Percentiles rank a stretch among this genome's conserved stretches.
Evolutionary conservation across 2,888 invertebrate species (phyloP).

Genomic region (Melipona bicolor): DNA sequence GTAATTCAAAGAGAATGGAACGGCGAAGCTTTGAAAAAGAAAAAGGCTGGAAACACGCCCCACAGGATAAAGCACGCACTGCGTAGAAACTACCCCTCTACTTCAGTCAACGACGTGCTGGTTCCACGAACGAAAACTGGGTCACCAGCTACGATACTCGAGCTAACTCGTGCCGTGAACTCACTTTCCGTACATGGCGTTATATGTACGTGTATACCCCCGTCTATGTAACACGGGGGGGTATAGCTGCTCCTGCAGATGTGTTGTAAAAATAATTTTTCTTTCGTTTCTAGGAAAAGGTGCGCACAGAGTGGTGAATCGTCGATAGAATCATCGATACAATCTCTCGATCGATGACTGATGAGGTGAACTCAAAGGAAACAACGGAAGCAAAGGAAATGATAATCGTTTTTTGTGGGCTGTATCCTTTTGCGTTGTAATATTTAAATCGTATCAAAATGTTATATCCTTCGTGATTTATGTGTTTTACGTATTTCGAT

Average conservation of each 20-base stretch:
- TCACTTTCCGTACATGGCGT: slow-evolving; percentile 46
- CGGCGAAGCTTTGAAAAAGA: slow-evolving; percentile 33
- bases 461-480: background rate
- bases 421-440: background rate
- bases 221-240: background rate
- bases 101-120: slow-evolving; percentile 69
- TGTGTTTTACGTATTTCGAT: background rate
- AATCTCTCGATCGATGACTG: background rate
- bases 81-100: slow-evolving; percentile 75
- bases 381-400: background rate
- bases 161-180: slow-evolving; percentile 60
- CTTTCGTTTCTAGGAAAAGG: background rate
- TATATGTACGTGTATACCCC: slow-evolving; percentile 29
- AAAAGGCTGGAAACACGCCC: slow-evolving; percentile 49
- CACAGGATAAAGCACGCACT: slow-evolving; percentile 73
- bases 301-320: background rate
- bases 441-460: background rate
- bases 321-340: background rate
- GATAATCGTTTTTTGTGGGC: no score
- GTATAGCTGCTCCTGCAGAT: background rate
- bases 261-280: slow-evolving; percentile 5
- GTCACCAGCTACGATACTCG: slow-evolving; percentile 72
- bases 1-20: background rate
- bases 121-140: slow-evolving; percentile 74
- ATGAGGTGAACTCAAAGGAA: background rate